Evolutionary conservation across 1,140 invertebrate genomes (phyloP), one percentile per base, ranked within the genome.

Genomic region (Patella vulgata): DNA sequence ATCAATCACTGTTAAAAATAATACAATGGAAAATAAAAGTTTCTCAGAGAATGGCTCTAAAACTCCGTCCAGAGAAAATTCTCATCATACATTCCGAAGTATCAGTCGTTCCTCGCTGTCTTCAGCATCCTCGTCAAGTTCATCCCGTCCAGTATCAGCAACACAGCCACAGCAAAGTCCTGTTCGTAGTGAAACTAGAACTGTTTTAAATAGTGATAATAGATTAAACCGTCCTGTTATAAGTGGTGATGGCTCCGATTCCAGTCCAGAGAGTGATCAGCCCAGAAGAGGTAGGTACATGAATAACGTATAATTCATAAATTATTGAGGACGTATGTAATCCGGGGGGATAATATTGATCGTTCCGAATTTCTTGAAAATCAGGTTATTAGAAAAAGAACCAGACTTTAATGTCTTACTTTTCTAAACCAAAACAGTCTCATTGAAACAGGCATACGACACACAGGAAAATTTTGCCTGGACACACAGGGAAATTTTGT

Each of bases 151-250:
- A 33, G 52, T 56, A 0, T 54, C 46, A 21, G 44, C 61, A 11
- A 48, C 44, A 36, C 5, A 5, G 6, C 33, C 5, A 36, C 33
- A 36, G 14, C 48, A 43, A n/a, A 63, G 55, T 31, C 62, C 59
- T 27, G 46, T 67, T 14, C 65, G 78, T 19, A 75, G 74, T 68
- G 71, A 78, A 43, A 80, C 78, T 17, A 54, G 78, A 21, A 80
- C 76, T 11, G 39, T 80, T 53, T 63, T 68, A 39, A 62, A 74
- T 36, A 46, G 66, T 11, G 68, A 64, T 39, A 55, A 43, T 14
- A 42, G 65, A 14, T 36, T 61, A 44, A 52, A 33, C 11, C 64
- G 63, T 36, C 57, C 61, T 14, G 21, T 62, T 2, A 43, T 62
- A 25, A 55, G 54, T n/a, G 70, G 71, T 23, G 73, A 72, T 33